Base-by-base conservation (phyloP, 2,888 invertebrate species). In the Lucinisca nassula region DNA sequence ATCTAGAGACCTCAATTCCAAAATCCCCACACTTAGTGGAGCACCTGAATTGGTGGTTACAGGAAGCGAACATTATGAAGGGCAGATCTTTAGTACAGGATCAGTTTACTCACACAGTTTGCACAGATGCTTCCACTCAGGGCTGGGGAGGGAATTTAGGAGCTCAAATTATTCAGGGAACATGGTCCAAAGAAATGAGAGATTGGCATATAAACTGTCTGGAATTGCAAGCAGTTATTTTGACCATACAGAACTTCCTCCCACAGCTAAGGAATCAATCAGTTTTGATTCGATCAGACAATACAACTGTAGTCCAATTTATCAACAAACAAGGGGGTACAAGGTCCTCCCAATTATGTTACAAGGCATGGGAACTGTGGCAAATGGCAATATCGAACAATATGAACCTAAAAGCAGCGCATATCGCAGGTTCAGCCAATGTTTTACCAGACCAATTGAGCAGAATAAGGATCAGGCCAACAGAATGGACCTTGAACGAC, bases 311-410 rank as follows among this genome's bases (percentile, higher is more conserved):
- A 10, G 82, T 80, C 24, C 73, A 73, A n/a, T 88, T 85, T 45
- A 67, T 85, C 37, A 87, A 85, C 74, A 82, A 78, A 51, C 84
- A 85, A 49, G 86, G 88, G 61, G 86, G 80, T 3, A 89, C 87
- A n/a, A 79, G 81, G 40, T 89, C 86, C 21, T 35, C 74, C 32
- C 40, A 24, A 17, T 77, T 88, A 4, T 85, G 82, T 55, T 40
- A 17, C 6, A 72, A n/a, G 37, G n/a, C 27, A 27, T 40, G 78
- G 82, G 30, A 82, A 21, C 61, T 87, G 8, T 70, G 58, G 27
- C 51, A 72, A 14, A 51, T 74, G n/a, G 75, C 79, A 24, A 45
- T 75, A 6, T 0, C 74, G 27, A 38, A 51, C 45, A 32, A 55
- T 6, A 45, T 82, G 10, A 0, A 14, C 0, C 32, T 89, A 12